Base-by-base conservation (phyloP, 2,888 invertebrate genomes). In the Diarsia rubi region DNA sequence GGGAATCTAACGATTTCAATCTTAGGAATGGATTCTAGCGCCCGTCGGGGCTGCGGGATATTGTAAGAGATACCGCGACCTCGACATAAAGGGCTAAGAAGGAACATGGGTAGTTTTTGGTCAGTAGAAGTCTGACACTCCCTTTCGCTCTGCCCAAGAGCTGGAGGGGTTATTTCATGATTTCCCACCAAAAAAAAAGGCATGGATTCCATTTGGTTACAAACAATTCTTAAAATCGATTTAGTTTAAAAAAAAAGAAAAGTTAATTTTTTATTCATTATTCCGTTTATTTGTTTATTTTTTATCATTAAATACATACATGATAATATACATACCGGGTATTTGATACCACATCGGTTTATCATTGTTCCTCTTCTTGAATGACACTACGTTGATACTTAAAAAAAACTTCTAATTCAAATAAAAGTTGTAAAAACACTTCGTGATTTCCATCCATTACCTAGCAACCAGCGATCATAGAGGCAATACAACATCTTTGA, bases 401-500 rank as follows among this genome's bases (percentile, higher is more conserved):
- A 19, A 14, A 71, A 31, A 24, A 37, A 49, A 27, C 16, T 1
- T 45, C 5, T 16, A 8, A 14, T 14, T 19, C n/a, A n/a, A 31
- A 24, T 9, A 70, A 60, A 63, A 65, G 11, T 16, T 65, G 27
- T 37, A 49, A 66, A 8, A 37, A 60, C 12, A 68, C 21, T 68
- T 69, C 64, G 70, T 81, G 85, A 21, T 52, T 8, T 12, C 8
- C n/a, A 8, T 2, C 49, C 24, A 77, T 81, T 69, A 78, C 66
- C 60, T 12, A 21, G 2, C 44, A 45, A n/a, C 49, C 64, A 37
- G 37, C 44, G n/a, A 66, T 73, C 57, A 37, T 69, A n/a, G 65
- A 24, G 49, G 62, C 75, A 42, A 62, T 47, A 82, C 82, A 85
- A 84, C 70, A 73, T 73, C 57, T 60, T 71, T 83, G 72, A 77